Evolutionary conservation across 2,113 vertebrate genomes (phyloP), one percentile per base, ranked within the genome.

Genomic region (Suricata suricatta): DNA sequence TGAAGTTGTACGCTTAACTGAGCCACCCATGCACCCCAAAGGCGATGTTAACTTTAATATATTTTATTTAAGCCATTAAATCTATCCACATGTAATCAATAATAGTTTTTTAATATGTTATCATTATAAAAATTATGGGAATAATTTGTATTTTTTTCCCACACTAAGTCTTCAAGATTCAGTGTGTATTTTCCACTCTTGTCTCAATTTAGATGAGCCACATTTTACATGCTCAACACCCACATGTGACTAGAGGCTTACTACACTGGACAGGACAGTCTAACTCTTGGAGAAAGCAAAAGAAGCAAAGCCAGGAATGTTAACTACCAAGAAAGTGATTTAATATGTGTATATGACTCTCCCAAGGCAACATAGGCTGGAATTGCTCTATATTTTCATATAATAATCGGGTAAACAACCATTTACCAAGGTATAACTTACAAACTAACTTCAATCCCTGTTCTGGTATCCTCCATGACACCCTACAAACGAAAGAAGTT

Each of bases 261-360:
- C 17, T n/a, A 93, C 2, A 72, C 16, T 57, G 33, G 25, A 87
- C 35, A 81, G 54, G 13, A 72, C 21, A 64, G 69, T 86, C 41
- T 86, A 74, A 15, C 33, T 82, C 72, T 25, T 84, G 4, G 57
- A 87, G 87, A n/a, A 60, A 86, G 23, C 9, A 31, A 84, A 44
- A 86, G 11, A 96, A 89, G 50, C 71, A 93, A 85, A 84, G 79
- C 50, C 88, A 57, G 64, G 52, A 84, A 93, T 90, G 54, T 54
- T 14, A 80, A 44, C 52, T 68, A 86, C 33, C 25, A 63, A 69
- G 25, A 91, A 86, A 71, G 50, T 9, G 10, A 86, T 10, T 85
- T 69, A 94, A 41, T 21, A 3, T 74, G 47, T 35, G 9, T 71
- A 38, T 31, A 15, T 82, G 54, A 54, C 54, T 77, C 47, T 54